Conservation (phyloP, 2,888 invertebrate species). For the Agrotis segetum region DNA sequence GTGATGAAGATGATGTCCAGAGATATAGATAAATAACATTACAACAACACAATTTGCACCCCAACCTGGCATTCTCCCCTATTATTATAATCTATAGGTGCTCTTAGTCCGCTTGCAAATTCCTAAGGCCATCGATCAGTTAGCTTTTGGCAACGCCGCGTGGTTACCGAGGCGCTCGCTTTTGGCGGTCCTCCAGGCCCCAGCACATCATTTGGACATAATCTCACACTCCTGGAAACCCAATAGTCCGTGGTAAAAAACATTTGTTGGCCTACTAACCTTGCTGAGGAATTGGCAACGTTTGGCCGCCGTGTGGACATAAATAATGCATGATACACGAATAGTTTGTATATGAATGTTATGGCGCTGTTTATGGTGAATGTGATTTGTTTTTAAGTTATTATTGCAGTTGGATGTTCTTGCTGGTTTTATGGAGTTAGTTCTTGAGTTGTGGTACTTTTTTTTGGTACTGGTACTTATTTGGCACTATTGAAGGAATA, state of each 20-base stretch:
- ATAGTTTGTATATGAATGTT: constrained; percentile 42
- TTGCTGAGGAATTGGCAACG: constrained; percentile 56
- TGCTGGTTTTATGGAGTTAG: background rate
- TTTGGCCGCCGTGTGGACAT: constrained; percentile 34
- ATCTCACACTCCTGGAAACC: constrained; percentile 72
- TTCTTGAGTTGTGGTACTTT: background rate
- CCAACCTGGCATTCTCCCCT: constrained; percentile 30
- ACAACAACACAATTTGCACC: constrained; percentile 2
- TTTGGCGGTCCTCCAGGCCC: constrained; percentile 74
- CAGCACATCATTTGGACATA: constrained; percentile 75
- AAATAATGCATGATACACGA: constrained; percentile 55
- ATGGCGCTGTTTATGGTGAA: constrained; percentile 36
- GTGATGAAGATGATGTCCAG: too few species aligned
- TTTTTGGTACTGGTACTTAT: background rate
- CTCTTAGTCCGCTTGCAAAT: constrained; percentile 71
- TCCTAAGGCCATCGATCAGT: constrained; percentile 78
- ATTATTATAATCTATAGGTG: constrained; percentile 54
- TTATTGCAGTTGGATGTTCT: constrained; percentile 27
- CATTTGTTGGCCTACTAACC: constrained; percentile 66
- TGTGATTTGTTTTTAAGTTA: constrained; percentile 51
- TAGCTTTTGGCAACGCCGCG: constrained; percentile 75
- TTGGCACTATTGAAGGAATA: background rate
- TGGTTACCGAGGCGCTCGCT: constrained; percentile 73
- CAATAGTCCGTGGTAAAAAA: constrained; percentile 72
- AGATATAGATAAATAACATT: background rate